Base-by-base conservation (phyloP, 1,140 invertebrate genomes). In the Aphelenchoides avenae region DNA sequence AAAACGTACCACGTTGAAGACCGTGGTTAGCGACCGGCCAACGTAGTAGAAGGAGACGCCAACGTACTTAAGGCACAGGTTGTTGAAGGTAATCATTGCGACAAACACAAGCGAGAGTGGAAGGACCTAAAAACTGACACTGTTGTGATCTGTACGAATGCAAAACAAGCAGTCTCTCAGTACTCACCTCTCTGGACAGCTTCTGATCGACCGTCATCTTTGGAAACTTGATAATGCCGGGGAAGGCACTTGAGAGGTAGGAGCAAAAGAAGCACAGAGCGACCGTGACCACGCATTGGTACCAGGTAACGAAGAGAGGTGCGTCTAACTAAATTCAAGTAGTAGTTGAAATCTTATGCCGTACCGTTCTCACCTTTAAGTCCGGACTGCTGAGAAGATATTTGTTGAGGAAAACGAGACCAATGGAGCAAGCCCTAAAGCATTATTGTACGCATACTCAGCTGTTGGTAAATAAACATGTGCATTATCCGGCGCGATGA, bases 21-120 rank as follows among this genome's bases (percentile, higher is more conserved):
- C 92, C 1, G 94, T 98, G 3, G 94, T 97, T 27, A 99, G 78
- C 2, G 92, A 97, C 68, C 95, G 81, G 20, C 92, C 92, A 57
- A 99, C 86, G 69, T 94, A 97, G 80, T 99, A 99, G 79, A 99
- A 99, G 36, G 93, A 86, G 5, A 99, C 90, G 11, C 87, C 92
- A 31, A 97, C 92, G 80, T 93, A 86, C 81, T 95, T 92, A 18
- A 99, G 80, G 75, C 91, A 98, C 15, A 99, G 81, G 78, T 98
- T 98, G 78, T 98, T 99, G 63, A 89, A 89, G 27, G 87, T 85
- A 62, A 99, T 93, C 93, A 97, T 98, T 43, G 83, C 81, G 33
- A 91, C 89, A 79, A 97, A 99, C 11, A 60, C 82, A 31, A 96
- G 71, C 11, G 92, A 91, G 13, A 99, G 75, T 6, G 93, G 91